These are phyloP conservation scores for Lagocephalus sceleratus DNA, from an alignment of 2,797 vertebrate species.

Conservation along the genomic window DNA sequence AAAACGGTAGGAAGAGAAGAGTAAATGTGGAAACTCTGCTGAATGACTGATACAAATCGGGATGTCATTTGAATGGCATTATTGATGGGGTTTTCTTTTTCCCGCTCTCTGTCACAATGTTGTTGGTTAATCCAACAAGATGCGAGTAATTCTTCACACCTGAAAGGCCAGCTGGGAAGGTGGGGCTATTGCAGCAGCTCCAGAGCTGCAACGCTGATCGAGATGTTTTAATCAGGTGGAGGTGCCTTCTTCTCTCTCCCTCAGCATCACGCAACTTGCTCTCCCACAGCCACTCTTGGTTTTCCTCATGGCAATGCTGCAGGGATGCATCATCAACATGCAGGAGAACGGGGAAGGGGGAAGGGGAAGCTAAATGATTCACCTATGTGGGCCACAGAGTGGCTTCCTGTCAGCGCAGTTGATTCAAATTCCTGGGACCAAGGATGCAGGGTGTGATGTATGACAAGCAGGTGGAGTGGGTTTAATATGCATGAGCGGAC, in stretches of 20 bases:
- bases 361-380: slow-evolving; percentile 51
- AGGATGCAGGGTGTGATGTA: slow-evolving; percentile 73
- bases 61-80: slow-evolving; percentile 16
- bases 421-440: slow-evolving; percentile 70
- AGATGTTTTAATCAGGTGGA: slow-evolving; percentile 18
- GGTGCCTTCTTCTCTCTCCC: neutral
- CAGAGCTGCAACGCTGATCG: slow-evolving; percentile 1
- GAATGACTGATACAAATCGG: slow-evolving; percentile 9
- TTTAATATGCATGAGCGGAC: slow-evolving; percentile 76
- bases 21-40: slow-evolving; percentile 4
- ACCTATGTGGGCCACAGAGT: slow-evolving; percentile 46
- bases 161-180: slow-evolving; percentile 18
- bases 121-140: slow-evolving; percentile 22
- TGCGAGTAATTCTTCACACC: slow-evolving; percentile 39
- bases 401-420: slow-evolving; percentile 63
- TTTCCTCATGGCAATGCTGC: slow-evolving; percentile 25
- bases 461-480: slow-evolving; percentile 70
- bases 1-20: slow-evolving; percentile 1
- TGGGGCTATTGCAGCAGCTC: neutral
- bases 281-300: slow-evolving; percentile 12
- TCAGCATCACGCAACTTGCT: neutral
- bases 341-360: slow-evolving; percentile 19
- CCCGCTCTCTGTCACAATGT: slow-evolving; percentile 1
- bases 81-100: slow-evolving; percentile 1
- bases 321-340: slow-evolving; percentile 48